Base-by-base conservation (phyloP, 53 echinoderm and acorn worm genomes). In the Holothuria leucospilota region DNA sequence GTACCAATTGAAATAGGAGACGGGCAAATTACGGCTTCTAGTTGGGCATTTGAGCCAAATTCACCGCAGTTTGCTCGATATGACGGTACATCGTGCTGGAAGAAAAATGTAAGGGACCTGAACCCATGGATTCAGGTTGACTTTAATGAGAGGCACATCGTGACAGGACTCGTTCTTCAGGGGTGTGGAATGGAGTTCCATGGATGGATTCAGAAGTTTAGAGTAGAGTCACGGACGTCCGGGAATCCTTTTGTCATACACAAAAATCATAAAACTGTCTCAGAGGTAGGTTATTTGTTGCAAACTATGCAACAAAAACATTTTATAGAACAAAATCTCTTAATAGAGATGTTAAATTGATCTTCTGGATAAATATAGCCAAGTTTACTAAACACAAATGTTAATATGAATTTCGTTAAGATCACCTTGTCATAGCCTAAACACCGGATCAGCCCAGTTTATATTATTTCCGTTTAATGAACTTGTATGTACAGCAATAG, bases 81-180 rank as follows among this genome's bases (percentile, higher is more conserved):
- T 52, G 78, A 78, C 26, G 78, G 78, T 29, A 26, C 27, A 27
- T 56, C 78, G 12, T 78, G 78, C 51, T 78, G 78, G 78, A 78
- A 78, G 51, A 78, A 78, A 23, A 14, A 51, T 29, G 6, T 8
- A 24, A 56, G 56, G 51, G 78, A 78, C 24, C 26, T 13, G 13
- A 23, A 27, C 25, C 78, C 78, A 2, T 78, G 78, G 78, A 78
- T 78, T 21, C 78, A 78, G 53, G 78, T 78, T 16, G 29, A 78
- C 4, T 59, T 78, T 52, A 21, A 13, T 24, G 78, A 52, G 56
- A 56, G 53, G 25, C 78, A 78, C 53, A 29, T 78, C 14, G 59
- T 78, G 11, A 78, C 78, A 27, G 78, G 58, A 29, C 25, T 78
- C 1, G 78, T 78, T 20, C 13, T 78, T 6, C 78, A 78, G 28